Base-by-base conservation (phyloP, 2,888 invertebrate species). In the Theretra japonica region DNA sequence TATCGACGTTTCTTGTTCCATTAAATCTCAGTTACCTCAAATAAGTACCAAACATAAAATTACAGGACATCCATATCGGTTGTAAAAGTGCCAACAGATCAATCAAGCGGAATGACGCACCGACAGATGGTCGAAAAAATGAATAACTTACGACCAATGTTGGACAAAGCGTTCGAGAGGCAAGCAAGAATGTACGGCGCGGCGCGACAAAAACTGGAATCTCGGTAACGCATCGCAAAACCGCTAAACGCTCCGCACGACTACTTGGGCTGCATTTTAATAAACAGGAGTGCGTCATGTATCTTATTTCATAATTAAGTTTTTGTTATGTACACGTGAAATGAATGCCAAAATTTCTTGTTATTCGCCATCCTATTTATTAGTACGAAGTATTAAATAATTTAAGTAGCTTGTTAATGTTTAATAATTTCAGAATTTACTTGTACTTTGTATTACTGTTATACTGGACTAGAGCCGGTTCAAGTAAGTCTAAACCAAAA, bases 71-170 rank as follows among this genome's bases (percentile, higher is more conserved):
- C 65, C 65, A 65, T 48, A 65, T 65, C 65, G 41, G 65, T 74
- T 72, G 30, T 75, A 74, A 76, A 75, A 74, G 80, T 81, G 79
- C 75, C 81, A 81, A 80, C 78, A 77, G 80, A 85, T 84, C 86
- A 86, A 85, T 87, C 84, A 85, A 82, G 83, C 82, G 84, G 85
- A 87, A 86, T 86, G 82, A 80, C 74, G 76, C 72, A 73, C 71
- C 68, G 74, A 73, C 75, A 73, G 81, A 75, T 74, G 56, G 73
- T 76, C 62, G 83, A 84, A 88, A 88, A 87, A 90, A 77, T 73
- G 80, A 86, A 86, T 90, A 86, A 80, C 86, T 84, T 77, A 84
- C 75, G 80, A 74, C 76, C 86, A 82, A 74, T 78, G 84, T 83
- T 74, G 81, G 85, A 86, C 74, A 73, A 80, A 77, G 75, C 75